phyloP scores from a whole-genome alignment of 2,797 vertebrate genomes.

The Paguma larvata region DNA sequence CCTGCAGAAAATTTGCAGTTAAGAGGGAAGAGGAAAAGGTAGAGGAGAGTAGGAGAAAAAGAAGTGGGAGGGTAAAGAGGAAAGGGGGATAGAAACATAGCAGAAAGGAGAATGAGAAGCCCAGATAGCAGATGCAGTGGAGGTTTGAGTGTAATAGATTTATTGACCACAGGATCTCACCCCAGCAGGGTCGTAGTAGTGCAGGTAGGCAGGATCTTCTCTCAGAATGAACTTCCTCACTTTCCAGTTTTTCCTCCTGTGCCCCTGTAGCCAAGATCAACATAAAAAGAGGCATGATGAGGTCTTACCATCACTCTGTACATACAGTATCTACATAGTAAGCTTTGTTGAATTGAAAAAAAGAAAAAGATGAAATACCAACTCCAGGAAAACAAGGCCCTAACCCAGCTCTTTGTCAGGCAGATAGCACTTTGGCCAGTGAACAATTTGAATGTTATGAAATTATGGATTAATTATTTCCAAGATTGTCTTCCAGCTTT shows the following conservation, averaged over 20 bases:
- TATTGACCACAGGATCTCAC: constrained; percentile 85
- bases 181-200: constrained; percentile 97
- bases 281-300: constrained; percentile 67
- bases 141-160: neutral
- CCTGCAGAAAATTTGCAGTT: neutral
- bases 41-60: neutral
- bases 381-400: neutral
- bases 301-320: neutral
- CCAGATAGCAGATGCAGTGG: rapidly evolving
- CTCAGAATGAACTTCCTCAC: constrained; percentile 97
- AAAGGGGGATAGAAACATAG: neutral
- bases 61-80: neutral
- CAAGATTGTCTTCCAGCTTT: neutral
- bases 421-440: neutral
- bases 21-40: neutral
- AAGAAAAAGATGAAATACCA: constrained; percentile 37
- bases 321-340: neutral
- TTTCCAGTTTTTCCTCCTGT: constrained; percentile 98
- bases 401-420: neutral
- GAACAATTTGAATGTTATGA: neutral
- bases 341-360: constrained; percentile 8
- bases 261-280: constrained; percentile 90
- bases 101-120: neutral
- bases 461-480: neutral
- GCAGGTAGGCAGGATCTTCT: constrained; percentile 96